These are phyloP conservation scores for Stomatorhinus ivindoensis DNA, from an alignment of 2,113 vertebrate genomes.

Conservation along the genomic window DNA sequence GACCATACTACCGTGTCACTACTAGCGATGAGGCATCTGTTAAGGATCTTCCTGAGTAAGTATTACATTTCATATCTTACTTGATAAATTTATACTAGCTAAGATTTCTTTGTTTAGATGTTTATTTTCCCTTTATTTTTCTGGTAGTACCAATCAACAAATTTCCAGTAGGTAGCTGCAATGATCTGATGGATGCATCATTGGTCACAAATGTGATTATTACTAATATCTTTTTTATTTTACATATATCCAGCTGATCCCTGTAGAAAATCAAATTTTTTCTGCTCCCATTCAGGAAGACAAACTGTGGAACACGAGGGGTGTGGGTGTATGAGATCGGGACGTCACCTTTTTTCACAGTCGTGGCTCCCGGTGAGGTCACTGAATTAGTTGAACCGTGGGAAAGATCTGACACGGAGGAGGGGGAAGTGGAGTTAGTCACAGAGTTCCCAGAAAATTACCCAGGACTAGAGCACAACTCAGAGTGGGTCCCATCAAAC, in stretches of 20 bases:
- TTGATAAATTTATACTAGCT: not conserved
- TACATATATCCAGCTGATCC: not conserved
- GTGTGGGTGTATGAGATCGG: slow-evolving; percentile 87
- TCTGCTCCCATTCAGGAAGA: slow-evolving; percentile 55
- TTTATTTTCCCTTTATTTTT: not conserved
- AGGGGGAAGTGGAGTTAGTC: not conserved
- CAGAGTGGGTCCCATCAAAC: slow-evolving; percentile 31
- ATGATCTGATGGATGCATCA: not conserved
- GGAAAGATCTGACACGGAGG: not conserved
- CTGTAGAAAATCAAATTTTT: not conserved
- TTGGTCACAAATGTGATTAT: not conserved
- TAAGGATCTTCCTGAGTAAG: slow-evolving; percentile 73
- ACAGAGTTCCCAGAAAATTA: slow-evolving; percentile 15
- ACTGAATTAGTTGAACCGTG: slow-evolving; percentile 16
- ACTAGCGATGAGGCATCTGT: slow-evolving; percentile 63
- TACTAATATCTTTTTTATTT: not conserved
- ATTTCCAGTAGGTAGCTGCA: not conserved
- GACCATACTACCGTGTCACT: slow-evolving; percentile 69
- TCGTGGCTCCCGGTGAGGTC: slow-evolving; percentile 65
- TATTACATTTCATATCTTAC: not conserved
- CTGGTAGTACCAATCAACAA: not conserved
- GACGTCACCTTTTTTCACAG: slow-evolving; percentile 59
- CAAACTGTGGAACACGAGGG: slow-evolving; percentile 76
- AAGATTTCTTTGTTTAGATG: not conserved
- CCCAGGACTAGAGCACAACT: slow-evolving; percentile 23